Conservation (phyloP, 1,140 invertebrate genomes). For the Polypedilum pembai region DNA sequence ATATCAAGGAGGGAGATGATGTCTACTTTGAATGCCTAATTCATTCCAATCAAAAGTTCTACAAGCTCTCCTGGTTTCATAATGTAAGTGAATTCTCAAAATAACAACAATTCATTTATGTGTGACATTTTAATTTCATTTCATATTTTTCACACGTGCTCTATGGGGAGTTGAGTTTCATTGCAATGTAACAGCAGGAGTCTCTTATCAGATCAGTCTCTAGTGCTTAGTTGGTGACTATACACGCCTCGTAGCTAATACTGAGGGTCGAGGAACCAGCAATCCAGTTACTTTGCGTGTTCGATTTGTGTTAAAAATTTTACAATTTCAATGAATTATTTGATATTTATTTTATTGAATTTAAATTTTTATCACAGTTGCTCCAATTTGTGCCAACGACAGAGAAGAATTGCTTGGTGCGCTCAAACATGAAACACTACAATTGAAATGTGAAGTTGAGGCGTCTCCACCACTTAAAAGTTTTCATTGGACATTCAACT, state of each 20-base stretch:
- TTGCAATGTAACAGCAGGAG: slow-evolving; percentile 65
- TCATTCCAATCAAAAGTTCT: slow-evolving; percentile 68
- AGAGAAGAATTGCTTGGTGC: slow-evolving; percentile 72
- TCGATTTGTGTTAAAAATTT: slow-evolving; percentile 63
- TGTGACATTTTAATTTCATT: slow-evolving; percentile 21
- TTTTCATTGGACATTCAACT: slow-evolving; percentile 85
- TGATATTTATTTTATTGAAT: neutral
- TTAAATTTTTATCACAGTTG: slow-evolving; percentile 48
- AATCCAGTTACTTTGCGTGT: slow-evolving; percentile 69
- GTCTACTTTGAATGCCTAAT: slow-evolving; percentile 74
- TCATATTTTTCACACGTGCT: neutral
- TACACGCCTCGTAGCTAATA: slow-evolving; percentile 71
- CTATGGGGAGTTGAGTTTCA: slow-evolving; percentile 63
- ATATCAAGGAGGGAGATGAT: slow-evolving; percentile 78
- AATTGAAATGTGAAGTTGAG: slow-evolving; percentile 73
- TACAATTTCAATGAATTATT: neutral
- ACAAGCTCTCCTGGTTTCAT: slow-evolving; percentile 76
- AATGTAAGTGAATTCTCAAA: slow-evolving; percentile 56
- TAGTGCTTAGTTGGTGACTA: slow-evolving; percentile 76
- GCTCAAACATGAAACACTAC: slow-evolving; percentile 74
- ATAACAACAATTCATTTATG: neutral
- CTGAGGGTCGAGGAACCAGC: slow-evolving; percentile 71
- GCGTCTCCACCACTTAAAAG: slow-evolving; percentile 70
- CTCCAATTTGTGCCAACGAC: slow-evolving; percentile 69
- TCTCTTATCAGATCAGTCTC: slow-evolving; percentile 72